These are phyloP conservation scores for Andrena bicolor DNA, from an alignment of 2,888 invertebrate genomes.

Conservation along the genomic window DNA sequence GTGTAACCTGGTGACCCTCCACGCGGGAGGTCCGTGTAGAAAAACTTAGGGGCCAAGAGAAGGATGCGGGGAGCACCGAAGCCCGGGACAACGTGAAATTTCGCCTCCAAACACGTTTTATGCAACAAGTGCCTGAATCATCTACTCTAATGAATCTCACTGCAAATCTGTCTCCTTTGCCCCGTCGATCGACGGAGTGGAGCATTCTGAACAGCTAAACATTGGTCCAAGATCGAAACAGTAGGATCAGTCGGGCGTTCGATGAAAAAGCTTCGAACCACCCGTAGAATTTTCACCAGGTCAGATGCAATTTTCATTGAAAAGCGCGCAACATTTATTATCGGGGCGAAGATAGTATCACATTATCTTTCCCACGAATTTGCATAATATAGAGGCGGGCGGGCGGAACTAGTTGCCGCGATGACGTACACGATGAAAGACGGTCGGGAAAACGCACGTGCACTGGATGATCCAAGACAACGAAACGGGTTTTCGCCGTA, in stretches of 20 bases:
- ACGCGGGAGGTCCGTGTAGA: slow-evolving; percentile 71
- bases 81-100: slow-evolving; percentile 65
- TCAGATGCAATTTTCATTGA: slow-evolving; percentile 41
- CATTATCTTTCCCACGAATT: slow-evolving; percentile 48
- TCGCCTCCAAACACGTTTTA: slow-evolving; percentile 63
- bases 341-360: slow-evolving; percentile 51
- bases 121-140: slow-evolving; percentile 71
- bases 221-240: background rate
- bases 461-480: slow-evolving; percentile 52
- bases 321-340: slow-evolving; percentile 51
- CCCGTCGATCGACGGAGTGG: background rate
- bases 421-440: slow-evolving; percentile 39
- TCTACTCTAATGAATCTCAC: slow-evolving; percentile 48
- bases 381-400: slow-evolving; percentile 58
- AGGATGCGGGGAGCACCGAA: slow-evolving; percentile 21
- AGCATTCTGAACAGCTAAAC: background rate
- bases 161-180: slow-evolving; percentile 40
- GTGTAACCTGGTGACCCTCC: slow-evolving; percentile 68
- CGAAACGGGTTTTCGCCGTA: slow-evolving; percentile 74
- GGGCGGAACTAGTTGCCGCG: slow-evolving; percentile 49
- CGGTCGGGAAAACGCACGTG: slow-evolving; percentile 58
- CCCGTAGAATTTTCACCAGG: slow-evolving; percentile 10
- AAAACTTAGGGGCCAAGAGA: slow-evolving; percentile 69
- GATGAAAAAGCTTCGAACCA: background rate
- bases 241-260: background rate